Percentiles rank a stretch among this genome's conserved stretches.
Evolutionary conservation across 2,888 invertebrate species (phyloP).

Genomic region (Plebejus melissa): DNA sequence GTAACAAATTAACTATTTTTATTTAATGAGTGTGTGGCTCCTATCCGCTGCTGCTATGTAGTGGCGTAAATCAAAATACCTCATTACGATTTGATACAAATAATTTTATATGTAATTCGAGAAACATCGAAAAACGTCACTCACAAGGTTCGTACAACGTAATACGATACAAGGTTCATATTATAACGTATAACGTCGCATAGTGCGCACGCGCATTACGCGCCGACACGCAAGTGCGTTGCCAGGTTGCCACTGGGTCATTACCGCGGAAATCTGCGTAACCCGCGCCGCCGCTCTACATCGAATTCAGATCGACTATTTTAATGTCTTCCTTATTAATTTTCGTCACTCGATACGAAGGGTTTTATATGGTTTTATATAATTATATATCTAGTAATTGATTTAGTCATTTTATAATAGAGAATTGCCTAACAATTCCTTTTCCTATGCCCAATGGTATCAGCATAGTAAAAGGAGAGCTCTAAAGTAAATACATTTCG

Average conservation of each 20-base stretch:
- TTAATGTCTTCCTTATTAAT: constrained; percentile 19
- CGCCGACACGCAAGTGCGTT: background rate
- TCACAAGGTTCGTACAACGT: no score
- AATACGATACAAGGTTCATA: no score
- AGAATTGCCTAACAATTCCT: background rate
- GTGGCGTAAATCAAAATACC: no score
- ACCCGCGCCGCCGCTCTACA: background rate
- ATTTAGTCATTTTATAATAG: background rate
- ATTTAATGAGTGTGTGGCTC: no score
- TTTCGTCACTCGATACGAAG: background rate
- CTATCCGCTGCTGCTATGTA: no score
- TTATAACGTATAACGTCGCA: no score
- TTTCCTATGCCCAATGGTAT: background rate
- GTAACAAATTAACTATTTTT: no score
- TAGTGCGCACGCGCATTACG: background rate
- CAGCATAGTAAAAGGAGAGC: background rate
- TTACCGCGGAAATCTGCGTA: background rate
- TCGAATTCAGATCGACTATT: constrained; percentile 18
- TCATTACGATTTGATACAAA: no score
- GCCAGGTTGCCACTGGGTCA: background rate
- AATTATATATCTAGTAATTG: no score
- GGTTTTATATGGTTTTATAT: background rate
- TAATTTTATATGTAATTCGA: no score
- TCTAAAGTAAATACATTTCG: background rate
- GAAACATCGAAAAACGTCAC: no score